A percentile compares a stretch with the other conserved stretches of the same genome.
Evolutionary conservation across 2,888 invertebrate genomes (phyloP).

Genomic region (Drosophila diplacantha): DNA sequence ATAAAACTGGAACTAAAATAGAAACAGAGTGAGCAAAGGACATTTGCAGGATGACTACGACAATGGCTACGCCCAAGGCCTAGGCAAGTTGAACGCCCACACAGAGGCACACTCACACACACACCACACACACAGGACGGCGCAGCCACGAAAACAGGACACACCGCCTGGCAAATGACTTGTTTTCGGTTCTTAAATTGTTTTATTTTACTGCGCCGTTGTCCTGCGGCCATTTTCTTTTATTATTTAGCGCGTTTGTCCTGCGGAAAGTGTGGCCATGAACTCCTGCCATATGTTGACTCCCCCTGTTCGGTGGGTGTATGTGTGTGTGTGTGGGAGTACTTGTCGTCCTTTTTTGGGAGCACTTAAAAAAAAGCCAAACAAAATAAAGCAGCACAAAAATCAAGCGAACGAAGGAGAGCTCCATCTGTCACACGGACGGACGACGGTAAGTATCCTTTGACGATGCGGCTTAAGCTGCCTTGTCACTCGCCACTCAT

Average conservation of each 20-base stretch:
- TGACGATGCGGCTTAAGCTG: constrained; percentile 25
- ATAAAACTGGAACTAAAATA: neutral
- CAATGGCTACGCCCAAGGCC: constrained; percentile 48
- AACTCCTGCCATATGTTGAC: constrained; percentile 58
- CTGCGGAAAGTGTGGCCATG: constrained; percentile 42
- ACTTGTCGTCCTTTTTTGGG: constrained; percentile 37
- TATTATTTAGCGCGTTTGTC: constrained; percentile 41
- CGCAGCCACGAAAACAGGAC: constrained; percentile 13
- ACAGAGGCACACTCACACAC: constrained; percentile 20
- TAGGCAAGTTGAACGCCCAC: constrained; percentile 38
- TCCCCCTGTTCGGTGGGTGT: constrained; percentile 2
- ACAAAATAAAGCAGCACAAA: constrained; percentile 31
- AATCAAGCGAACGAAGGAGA: constrained; percentile 38
- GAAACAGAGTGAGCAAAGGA: constrained; percentile 27
- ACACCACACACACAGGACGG: constrained; percentile 9
- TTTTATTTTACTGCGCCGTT: constrained; percentile 44
- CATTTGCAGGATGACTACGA: constrained; percentile 32
- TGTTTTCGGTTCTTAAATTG: constrained; percentile 54
- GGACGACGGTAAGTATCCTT: constrained; percentile 24
- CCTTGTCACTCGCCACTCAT: constrained; percentile 27
- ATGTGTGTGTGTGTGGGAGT: constrained; percentile 3
- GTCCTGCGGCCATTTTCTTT: constrained; percentile 46
- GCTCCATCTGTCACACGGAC: constrained; percentile 8
- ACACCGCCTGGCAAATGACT: constrained; percentile 56
- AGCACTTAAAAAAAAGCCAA: constrained; percentile 32